Evolutionary conservation across 2,888 invertebrate species (phyloP), one percentile per base, ranked within the genome.

Genomic region (Trachelus iudaicus): DNA sequence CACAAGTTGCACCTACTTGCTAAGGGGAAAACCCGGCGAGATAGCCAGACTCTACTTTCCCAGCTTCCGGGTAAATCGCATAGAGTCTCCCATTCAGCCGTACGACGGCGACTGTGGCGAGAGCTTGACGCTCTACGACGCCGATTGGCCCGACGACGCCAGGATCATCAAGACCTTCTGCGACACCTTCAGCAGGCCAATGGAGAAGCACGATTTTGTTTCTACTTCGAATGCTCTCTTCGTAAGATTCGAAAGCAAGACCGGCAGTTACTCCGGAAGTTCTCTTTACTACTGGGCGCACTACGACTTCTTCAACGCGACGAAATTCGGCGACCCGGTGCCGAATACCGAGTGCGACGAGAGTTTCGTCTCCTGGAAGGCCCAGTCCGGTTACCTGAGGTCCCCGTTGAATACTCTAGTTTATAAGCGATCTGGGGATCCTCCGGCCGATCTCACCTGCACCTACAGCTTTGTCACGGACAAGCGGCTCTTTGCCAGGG

Each of bases 241-340:
- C 87, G 97, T 98, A 0, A 93, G 97, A 82, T 97, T 97, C 90
- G 97, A 97, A 87, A 97, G 97, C 92, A 97, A 97, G 90, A 97
- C 97, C 1, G 98, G 98, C 34, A 97, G 97, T 83, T 97, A 98
- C 86, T 97, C 97, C 80, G 98, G 97, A 0, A 97, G 97, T n/a
- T 97, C 97, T 0, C 93, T 98, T 23, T 97, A 98, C 92, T 98
- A 97, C 90, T 97, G 97, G 97, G 97, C 97, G 0, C 97, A 97
- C 89, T 98, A 97, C 88, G 97, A 98, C 89, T 98, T 97, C 93
- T 98, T 97, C 92, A 97, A 98, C 91, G 97, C 97, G 87, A 97
- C 97, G 0, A 95, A 96, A 76, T 95, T 96, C 83, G 98, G 98
- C 0, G 96, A 96, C 82, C 95, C 96, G 0, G 96, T 97, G 0